phyloP scores from a whole-genome alignment of 2,888 invertebrate species.

The Noctua janthina region DNA sequence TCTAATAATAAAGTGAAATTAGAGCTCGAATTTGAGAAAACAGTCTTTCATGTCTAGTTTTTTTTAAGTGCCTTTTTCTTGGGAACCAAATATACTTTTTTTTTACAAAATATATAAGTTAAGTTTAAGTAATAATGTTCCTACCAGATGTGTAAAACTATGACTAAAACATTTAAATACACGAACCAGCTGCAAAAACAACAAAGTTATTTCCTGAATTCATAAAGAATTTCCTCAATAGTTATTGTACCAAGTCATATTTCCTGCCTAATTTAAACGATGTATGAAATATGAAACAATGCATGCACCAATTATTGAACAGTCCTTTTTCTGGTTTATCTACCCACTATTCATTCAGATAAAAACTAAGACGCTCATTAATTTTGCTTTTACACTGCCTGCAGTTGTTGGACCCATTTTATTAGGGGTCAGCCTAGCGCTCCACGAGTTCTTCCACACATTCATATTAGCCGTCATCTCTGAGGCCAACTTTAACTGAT shows the following conservation, averaged over 20 bases:
- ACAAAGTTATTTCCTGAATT: constrained; percentile 38
- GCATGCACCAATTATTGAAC: background rate
- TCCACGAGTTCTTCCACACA: background rate
- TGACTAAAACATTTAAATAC: constrained; percentile 8
- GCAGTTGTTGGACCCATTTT: background rate
- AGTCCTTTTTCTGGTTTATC: background rate
- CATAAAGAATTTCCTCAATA: constrained; percentile 36
- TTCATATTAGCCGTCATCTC: background rate
- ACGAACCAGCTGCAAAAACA: constrained; percentile 1
- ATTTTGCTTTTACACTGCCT: background rate
- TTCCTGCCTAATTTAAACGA: constrained; percentile 28
- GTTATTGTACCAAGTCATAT: constrained; percentile 16
- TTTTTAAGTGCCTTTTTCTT: too few relatives aligned
- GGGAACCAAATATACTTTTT: background rate
- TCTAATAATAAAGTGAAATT: background rate
- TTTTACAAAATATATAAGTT: background rate
- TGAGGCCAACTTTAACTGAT: background rate
- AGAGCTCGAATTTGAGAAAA: background rate
- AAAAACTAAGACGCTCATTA: background rate
- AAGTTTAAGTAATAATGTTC: background rate
- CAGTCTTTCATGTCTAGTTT: background rate
- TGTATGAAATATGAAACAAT: constrained; percentile 5
- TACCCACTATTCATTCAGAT: background rate
- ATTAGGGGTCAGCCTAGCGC: background rate
- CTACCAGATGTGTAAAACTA: background rate